Base-by-base conservation (phyloP, 2,888 invertebrate species). In the Laothoe populi region DNA sequence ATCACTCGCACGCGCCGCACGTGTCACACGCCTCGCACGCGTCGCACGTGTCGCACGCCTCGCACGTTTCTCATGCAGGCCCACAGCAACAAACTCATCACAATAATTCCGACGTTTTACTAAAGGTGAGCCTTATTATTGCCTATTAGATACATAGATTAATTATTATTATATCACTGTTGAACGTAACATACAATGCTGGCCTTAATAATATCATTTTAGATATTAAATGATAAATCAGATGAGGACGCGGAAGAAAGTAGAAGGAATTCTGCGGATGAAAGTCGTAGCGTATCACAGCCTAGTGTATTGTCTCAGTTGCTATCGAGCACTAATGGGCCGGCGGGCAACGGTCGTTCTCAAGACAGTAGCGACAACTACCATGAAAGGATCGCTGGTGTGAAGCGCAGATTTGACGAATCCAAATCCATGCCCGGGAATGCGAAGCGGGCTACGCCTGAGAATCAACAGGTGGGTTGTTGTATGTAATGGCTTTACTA, bases 171-270 rank as follows among this genome's bases (percentile, higher is more conserved):
- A 35, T 35, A 21, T 35, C 2, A 19, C 3, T 42, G 16, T 42
- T 53, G 11, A 26, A 3, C 16, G 24, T n/a, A n/a, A 7, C 24
- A 42, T 19, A 26, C 26, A 44, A 49, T 42, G 11, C 60, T 31
- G 11, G 42, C 24, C 35, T 53, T 53, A 53, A 31, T 24, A 57
- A 42, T 63, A 63, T 64, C 19, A 69, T 57, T 66, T 63, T 66
- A 97, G 96, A 94, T 97, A 84, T 91, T 97, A 67, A 97, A 97
- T 81, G 96, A 97, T 70, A 96, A 96, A 86, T 96, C 95, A 64
- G 97, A 97, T 74, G 96, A 96, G 72, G 97, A 97, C 71, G 95
- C 95, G 67, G 94, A 95, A 64, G 96, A 95, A 67, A 89, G 89
- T 69, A 92, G 93, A 72, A 93, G 87, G 74, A 87, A 84, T 70